Base-by-base conservation (phyloP, 2,797 vertebrate genomes). In the Microchirus variegatus region DNA sequence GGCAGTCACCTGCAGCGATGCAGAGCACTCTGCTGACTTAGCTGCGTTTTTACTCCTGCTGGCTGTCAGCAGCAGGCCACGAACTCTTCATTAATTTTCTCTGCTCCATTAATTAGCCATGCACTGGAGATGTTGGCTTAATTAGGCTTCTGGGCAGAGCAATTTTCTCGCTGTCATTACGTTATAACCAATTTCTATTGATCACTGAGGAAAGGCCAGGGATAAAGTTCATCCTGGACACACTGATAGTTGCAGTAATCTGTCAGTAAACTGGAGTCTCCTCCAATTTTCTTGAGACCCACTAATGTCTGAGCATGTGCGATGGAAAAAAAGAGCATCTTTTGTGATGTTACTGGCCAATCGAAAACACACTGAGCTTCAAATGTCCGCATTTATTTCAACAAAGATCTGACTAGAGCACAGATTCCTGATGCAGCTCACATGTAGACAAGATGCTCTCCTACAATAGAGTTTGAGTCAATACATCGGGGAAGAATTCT, bases 61-160 rank as follows among this genome's bases (percentile, higher is more conserved):
- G 80, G 69, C 81, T 83, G 82, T 86, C 85, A 87, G 76, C 75
- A 55, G 72, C 75, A 69, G 62, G 73, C 83, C 63, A 63, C 81
- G 68, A 82, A 77, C 77, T 88, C 77, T 87, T 83, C 84, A 89
- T 89, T 90, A 81, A 87, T 90, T 87, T 89, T 68, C 75, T 80
- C 72, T 77, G 65, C 66, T 41, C 75, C 81, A 89, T 93, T 92
- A 91, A 92, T 93, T 89, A 90, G 83, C 82, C 67, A 67, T 70
- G 80, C 64, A 35, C 72, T 50, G 51, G 70, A 88, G 89, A 87
- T 71, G 57, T 68, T 72, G 72, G 63, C 81, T 87, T 90, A 88
- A 91, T 92, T 85, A 91, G 79, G 74, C 88, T 62, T 16, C 78
- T 49, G 85, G 84, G 85, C 78, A 78, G 80, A 46, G 44, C 17